phyloP scores from a whole-genome alignment of 2,113 vertebrate species.

The Glaucidium brasilianum region DNA sequence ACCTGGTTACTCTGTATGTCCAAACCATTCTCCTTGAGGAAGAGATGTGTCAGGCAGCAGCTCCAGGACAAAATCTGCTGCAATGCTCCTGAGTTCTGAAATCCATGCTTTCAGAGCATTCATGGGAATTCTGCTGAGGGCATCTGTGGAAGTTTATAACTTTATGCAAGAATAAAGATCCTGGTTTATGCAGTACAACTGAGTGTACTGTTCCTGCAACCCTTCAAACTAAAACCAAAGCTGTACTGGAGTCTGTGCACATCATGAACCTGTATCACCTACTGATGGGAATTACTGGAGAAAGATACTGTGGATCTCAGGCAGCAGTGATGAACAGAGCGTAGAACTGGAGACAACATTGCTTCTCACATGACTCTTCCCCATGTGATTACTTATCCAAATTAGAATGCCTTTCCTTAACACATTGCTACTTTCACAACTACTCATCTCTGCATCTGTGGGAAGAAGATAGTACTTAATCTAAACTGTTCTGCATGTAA shows the following conservation, averaged over 20 bases:
- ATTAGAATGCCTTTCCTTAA: constrained; percentile 30
- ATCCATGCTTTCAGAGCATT: not conserved
- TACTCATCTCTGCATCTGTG: not conserved
- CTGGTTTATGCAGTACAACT: not conserved
- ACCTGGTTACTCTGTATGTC: not conserved
- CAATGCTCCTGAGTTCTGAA: not conserved
- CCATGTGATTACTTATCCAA: constrained; percentile 23
- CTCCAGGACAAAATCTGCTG: not conserved
- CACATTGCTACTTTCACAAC: constrained; percentile 9
- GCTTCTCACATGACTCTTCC: not conserved
- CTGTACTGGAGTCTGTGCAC: not conserved
- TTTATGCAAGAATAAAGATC: not conserved
- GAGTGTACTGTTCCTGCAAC: not conserved
- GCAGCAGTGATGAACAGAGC: not conserved
- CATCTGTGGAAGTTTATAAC: not conserved
- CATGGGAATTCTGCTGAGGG: not conserved
- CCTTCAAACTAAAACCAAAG: not conserved
- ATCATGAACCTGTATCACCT: not conserved
- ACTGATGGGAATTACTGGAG: not conserved
- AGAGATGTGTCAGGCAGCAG: not conserved
- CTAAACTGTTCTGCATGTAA: not conserved
- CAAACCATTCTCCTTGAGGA: not conserved
- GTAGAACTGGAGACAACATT: not conserved
- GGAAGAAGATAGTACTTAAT: constrained; percentile 4
- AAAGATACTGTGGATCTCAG: not conserved